These are phyloP conservation scores for Australoheros scitulus DNA, from an alignment of 2,113 vertebrate species.

Conservation along the genomic window DNA sequence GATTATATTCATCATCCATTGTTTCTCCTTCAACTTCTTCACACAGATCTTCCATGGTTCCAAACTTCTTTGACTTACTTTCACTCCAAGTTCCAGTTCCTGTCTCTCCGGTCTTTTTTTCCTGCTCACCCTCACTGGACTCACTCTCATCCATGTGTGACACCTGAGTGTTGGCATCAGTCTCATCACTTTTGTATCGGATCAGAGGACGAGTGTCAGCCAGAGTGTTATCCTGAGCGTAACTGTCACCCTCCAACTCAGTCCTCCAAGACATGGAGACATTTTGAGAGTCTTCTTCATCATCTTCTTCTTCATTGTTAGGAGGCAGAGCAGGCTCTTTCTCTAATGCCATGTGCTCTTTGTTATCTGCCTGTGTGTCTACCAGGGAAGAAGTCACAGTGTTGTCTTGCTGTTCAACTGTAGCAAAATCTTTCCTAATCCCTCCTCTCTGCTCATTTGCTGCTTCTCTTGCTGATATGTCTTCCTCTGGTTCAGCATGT, in stretches of 20 bases:
- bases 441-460: conserved; percentile 14
- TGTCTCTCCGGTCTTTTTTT: conserved; percentile 49
- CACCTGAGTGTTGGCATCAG: conserved; percentile 69
- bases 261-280: conserved; percentile 76
- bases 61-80: conserved; percentile 68
- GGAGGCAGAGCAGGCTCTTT: not conserved
- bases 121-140: conserved; percentile 75
- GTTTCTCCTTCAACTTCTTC: conserved; percentile 72
- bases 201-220: conserved; percentile 81
- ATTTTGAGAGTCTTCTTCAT: conserved; percentile 75
- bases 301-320: conserved; percentile 50
- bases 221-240: conserved; percentile 80
- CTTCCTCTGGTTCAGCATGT: conserved; percentile 65
- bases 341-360: not conserved
- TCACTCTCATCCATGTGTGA: conserved; percentile 70
- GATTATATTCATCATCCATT: conserved; percentile 54
- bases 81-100: conserved; percentile 59
- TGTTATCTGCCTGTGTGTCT: not conserved
- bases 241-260: conserved; percentile 77
- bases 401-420: not conserved
- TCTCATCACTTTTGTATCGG: conserved; percentile 79
- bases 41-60: conserved; percentile 80
- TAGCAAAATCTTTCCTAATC: not conserved
- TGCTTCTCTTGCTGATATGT: conserved; percentile 53
- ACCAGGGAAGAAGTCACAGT: not conserved